Percentiles rank a stretch among this genome's conserved stretches.
Evolutionary conservation across 1,140 invertebrate species (phyloP).

Genomic region (Rhopalosiphum padi): DNA sequence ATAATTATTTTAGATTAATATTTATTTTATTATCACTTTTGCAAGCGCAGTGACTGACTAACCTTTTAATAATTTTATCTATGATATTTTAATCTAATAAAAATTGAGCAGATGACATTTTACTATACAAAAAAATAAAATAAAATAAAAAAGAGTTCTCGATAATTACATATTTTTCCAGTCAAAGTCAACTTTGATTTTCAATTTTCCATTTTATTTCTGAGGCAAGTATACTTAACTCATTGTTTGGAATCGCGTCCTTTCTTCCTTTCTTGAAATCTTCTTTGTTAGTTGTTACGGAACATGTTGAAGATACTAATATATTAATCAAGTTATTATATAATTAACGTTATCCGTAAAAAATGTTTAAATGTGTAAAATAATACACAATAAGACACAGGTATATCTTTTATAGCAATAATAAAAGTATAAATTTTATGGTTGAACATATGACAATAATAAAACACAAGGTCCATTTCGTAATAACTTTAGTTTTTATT

Average conservation of each 20-base stretch:
- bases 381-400: background rate
- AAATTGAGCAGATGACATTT: too few species aligned
- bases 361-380: background rate
- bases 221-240: too few species aligned
- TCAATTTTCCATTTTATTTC: background rate
- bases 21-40: too few species aligned
- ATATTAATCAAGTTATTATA: background rate
- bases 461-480: background rate
- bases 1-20: too few species aligned
- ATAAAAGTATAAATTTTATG: background rate
- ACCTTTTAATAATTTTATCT: too few species aligned
- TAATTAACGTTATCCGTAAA: background rate
- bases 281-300: background rate
- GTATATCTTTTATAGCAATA: too few species aligned
- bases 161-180: background rate
- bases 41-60: too few species aligned
- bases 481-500: slow-evolving; percentile 48
- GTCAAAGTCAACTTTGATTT: background rate
- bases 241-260: background rate
- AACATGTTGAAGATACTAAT: background rate
- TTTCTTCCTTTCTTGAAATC: background rate
- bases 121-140: too few species aligned
- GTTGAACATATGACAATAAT: background rate
- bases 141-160: too few species aligned
- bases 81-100: too few species aligned